Evolutionary conservation across 2,113 vertebrate genomes (phyloP).

Genomic region (Tonatia bakeri): DNA sequence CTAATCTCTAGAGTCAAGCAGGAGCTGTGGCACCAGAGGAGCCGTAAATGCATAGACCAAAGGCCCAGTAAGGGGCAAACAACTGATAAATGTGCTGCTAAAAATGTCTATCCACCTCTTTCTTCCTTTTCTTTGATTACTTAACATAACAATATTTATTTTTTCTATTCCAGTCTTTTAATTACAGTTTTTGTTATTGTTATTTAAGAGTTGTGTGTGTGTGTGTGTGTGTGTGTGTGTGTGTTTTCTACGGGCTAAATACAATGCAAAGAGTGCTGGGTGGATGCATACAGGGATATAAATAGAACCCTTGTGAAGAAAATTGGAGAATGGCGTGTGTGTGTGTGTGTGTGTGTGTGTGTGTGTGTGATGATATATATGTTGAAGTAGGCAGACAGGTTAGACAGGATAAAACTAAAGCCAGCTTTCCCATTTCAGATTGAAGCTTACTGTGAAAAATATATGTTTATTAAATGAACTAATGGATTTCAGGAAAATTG

Average conservation of each 20-base stretch:
- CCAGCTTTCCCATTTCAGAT: neutral
- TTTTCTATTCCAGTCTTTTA: neutral
- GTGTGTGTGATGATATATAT: neutral
- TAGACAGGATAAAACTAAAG: neutral
- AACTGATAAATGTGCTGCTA: neutral
- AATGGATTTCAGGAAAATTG: slow-evolving; percentile 4
- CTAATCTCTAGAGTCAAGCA: slow-evolving; percentile 23
- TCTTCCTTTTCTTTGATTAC: neutral
- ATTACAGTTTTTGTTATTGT: neutral
- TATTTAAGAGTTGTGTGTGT: neutral
- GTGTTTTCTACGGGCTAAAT: neutral
- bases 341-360: too few species aligned
- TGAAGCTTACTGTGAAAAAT: neutral
- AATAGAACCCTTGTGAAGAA: neutral
- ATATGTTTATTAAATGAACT: neutral
- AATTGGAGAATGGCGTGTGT: neutral
- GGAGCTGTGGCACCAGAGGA: neutral
- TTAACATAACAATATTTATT: neutral
- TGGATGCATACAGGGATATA: neutral
- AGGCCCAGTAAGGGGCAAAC: neutral
- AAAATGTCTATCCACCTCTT: neutral
- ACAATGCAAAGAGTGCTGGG: neutral
- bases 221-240: too few species aligned
- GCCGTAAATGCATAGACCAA: neutral
- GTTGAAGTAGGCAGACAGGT: neutral